Evolutionary conservation across 53 echinoderm and acorn worm species (phyloP), one percentile per base, ranked within the genome.

Genomic region (Echinometra lucunter): DNA sequence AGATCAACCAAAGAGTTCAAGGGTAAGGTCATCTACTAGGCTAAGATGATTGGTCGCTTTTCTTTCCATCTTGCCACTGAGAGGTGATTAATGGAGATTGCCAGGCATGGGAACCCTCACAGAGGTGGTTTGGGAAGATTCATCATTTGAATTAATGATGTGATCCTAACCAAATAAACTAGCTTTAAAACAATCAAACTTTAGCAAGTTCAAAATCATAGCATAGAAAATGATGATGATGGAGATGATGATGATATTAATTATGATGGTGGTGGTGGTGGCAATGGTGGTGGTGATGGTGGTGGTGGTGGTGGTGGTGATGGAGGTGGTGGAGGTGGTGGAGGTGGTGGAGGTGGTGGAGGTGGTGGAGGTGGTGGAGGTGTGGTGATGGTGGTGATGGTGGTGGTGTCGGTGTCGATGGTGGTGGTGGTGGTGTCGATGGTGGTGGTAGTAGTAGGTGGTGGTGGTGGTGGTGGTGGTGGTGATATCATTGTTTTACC

Each of bases 1-100:
- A n/a, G 85, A 49, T 85, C 85, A 85, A 85, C n/a, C 49, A 85
- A 13, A 81, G 53, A 28, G 85, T 47, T 85, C 85, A 85, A 85
- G 85, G 85, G 85, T 85, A 49, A 30, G 85, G 45, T 85, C 27
- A 85, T 85, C 85, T 49, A n/a, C 35, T 49, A 85, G 49, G 11
- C 45, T 49, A 85, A 30, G 85, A 85, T 49, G 85, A 85, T 85
- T 49, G 85, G 85, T 85, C 19, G n/a, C 47, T 85, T 85, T 49
- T 49, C 85, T 85, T 85, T 85, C 85, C 27, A 28, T 85, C 49
- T 85, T 53, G 30, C 85, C 85, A 49, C 85, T 85, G 27, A 85
- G 85, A 13, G 85, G 85, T 85, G 85, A 85, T 85, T 85, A 85
- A 49, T 10, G 30, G 85, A 47, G 85, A 81, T 72, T 72, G 72